Conservation (phyloP, 2,888 invertebrate species). For the Sarcophaga caerulescens region DNA sequence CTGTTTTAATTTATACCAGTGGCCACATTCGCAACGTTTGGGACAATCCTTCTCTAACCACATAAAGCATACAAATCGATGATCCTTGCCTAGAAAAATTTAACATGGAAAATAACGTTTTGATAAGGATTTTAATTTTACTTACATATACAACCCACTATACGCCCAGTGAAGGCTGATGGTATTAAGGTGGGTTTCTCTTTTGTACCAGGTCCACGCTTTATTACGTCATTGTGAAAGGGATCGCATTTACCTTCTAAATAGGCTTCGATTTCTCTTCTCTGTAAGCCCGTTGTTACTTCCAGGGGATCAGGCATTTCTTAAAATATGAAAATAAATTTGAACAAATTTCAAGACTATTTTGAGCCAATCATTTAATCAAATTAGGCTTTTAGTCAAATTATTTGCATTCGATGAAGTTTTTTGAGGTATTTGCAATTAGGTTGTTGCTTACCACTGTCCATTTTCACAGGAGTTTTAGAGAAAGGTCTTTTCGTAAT, state of each 20-base stretch:
- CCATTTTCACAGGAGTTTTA: background rate
- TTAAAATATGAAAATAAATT: slow-evolving; percentile 72
- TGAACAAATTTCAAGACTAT: background rate
- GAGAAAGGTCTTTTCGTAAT: slow-evolving; percentile 28
- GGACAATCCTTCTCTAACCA: slow-evolving; percentile 94
- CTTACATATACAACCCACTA: slow-evolving; percentile 96
- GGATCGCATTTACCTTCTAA: slow-evolving; percentile 93
- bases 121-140: slow-evolving; percentile 59
- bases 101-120: slow-evolving; percentile 67
- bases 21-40: slow-evolving; percentile 96
- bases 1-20: slow-evolving; percentile 95
- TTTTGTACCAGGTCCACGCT: slow-evolving; percentile 90
- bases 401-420: background rate
- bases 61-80: slow-evolving; percentile 95
- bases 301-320: slow-evolving; percentile 93
- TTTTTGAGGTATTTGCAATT: too few species aligned
- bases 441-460: too few species aligned
- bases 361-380: too few species aligned
- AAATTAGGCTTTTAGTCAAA: background rate
- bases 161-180: slow-evolving; percentile 92
- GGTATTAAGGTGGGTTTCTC: slow-evolving; percentile 93
- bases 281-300: slow-evolving; percentile 95
- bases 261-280: slow-evolving; percentile 91
- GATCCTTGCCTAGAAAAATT: slow-evolving; percentile 86
- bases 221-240: slow-evolving; percentile 87